Base-by-base conservation (phyloP, 2,113 vertebrate species). In the Poeciliopsis prolifica region DNA sequence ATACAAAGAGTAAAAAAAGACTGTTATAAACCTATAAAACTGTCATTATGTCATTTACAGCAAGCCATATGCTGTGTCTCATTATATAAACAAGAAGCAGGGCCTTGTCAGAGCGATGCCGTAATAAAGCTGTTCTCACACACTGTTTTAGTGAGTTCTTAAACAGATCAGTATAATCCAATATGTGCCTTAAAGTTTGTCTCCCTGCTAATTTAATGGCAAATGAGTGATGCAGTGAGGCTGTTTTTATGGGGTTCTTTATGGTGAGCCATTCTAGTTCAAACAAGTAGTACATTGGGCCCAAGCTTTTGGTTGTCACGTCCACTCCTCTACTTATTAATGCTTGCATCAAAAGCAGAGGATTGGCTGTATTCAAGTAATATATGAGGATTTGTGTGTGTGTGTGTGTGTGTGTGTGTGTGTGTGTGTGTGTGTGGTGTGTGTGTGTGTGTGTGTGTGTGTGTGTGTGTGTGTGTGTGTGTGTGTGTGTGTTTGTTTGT, bases 1-100 rank as follows among this genome's bases (percentile, higher is more conserved):
- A 81, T 86, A 85, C 85, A 82, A 81, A 78, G 74, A 80, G 73
- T 86, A 79, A 86, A 78, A 84, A 79, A 80, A 44, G 37, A 78
- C 66, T 40, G 68, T 70, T 79, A 77, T 75, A 80, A 86, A 86
- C 70, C 63, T 68, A 42, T 83, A 81, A 86, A 82, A 24, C 82
- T 61, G 82, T 86, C 83, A 76, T 61, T 79, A 67, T 85, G 68
- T 64, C 78, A 82, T 78, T 65, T 78, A 67, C 81, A 78, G 33
- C 78, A 79, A 88, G 76, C 75, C 42, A 68, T 80, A 74, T 74
- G 54, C 28, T 30, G 30, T 24, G 40, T 44, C 14, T 74, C 48
- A 77, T 69, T 12, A 63, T 74, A 81, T 30, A 35, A 70, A 75
- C 44, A 67, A 4, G 15, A 17, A 42, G 9, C 29, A 37, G 22